A percentile compares a stretch with the other conserved stretches of the same genome.
phyloP scores from a whole-genome alignment of 1,140 invertebrate species.

The Drosophila ananassae region DNA sequence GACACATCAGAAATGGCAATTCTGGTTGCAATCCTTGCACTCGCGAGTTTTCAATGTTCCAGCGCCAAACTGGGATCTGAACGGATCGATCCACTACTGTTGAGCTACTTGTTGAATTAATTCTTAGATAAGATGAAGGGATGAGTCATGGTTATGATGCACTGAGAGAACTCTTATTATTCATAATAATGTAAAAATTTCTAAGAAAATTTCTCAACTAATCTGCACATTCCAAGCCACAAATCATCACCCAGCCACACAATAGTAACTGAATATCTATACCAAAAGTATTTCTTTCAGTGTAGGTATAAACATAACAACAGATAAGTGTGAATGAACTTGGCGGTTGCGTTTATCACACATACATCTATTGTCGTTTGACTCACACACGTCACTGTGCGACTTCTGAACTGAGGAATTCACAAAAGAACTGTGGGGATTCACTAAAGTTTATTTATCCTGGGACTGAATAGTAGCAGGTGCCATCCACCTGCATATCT shows the following conservation, averaged over 20 bases:
- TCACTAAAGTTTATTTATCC: background rate
- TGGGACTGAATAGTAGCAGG: background rate
- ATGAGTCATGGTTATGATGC: constrained; percentile 13
- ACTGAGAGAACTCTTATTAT: background rate
- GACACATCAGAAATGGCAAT: constrained; percentile 30
- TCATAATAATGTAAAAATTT: too few relatives aligned
- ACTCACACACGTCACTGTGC: constrained; percentile 15
- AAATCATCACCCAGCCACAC: too few relatives aligned
- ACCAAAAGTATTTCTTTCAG: background rate
- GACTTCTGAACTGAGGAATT: background rate
- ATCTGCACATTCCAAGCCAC: too few relatives aligned
- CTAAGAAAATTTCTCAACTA: too few relatives aligned
- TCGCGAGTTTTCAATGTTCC: constrained; percentile 10
- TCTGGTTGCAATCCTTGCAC: constrained; percentile 15
- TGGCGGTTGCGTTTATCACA: constrained; percentile 9
- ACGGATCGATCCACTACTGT: constrained; percentile 8
- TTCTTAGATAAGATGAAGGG: constrained; percentile 13
- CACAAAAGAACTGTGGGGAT: constrained; percentile 18
- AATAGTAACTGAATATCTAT: too few relatives aligned
- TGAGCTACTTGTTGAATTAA: constrained; percentile 3
- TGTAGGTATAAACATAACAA: constrained; percentile 17
- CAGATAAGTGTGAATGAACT: constrained; percentile 42
- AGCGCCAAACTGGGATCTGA: constrained; percentile 7
- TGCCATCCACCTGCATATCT: constrained; percentile 17
- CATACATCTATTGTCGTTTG: background rate